A percentile compares a stretch with the other conserved stretches of the same genome.
These are phyloP conservation scores for Perodicticus potto DNA, from an alignment of 2,797 vertebrate species.

Conservation along the genomic window DNA sequence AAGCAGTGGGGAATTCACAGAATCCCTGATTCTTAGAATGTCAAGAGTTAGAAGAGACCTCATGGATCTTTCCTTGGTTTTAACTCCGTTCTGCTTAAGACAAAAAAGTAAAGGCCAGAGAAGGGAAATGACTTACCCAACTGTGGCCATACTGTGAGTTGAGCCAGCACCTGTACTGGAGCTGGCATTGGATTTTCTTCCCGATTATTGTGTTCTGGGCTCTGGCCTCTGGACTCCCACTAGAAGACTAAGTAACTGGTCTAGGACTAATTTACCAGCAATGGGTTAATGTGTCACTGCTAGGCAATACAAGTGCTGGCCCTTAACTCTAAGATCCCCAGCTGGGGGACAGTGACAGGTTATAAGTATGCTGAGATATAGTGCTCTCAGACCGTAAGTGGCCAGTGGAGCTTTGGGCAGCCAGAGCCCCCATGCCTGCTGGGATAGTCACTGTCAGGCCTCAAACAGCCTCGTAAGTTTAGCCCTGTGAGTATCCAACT, in stretches of 20 bases:
- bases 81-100: constrained; percentile 13
- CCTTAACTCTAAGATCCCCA: constrained; percentile 8
- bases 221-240: constrained; percentile 44
- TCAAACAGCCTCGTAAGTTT: not conserved
- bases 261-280: constrained; percentile 42
- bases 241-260: not conserved
- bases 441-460: not conserved
- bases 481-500: not conserved
- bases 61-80: not conserved
- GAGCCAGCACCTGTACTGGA: not conserved
- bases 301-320: not conserved
- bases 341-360: not conserved
- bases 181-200: constrained; percentile 43
- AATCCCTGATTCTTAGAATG: constrained; percentile 48
- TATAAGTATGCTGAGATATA: not conserved
- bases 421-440: not conserved
- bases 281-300: constrained; percentile 24
- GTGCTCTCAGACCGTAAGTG: not conserved
- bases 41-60: not conserved
- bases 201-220: not conserved
- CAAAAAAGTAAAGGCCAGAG: not conserved
- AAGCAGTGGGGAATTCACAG: not conserved
- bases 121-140: not conserved
- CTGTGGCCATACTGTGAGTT: not conserved
- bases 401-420: not conserved